Evolutionary conservation across 2,888 invertebrate genomes (phyloP).

Genomic region (Aricia artaxerxes): DNA sequence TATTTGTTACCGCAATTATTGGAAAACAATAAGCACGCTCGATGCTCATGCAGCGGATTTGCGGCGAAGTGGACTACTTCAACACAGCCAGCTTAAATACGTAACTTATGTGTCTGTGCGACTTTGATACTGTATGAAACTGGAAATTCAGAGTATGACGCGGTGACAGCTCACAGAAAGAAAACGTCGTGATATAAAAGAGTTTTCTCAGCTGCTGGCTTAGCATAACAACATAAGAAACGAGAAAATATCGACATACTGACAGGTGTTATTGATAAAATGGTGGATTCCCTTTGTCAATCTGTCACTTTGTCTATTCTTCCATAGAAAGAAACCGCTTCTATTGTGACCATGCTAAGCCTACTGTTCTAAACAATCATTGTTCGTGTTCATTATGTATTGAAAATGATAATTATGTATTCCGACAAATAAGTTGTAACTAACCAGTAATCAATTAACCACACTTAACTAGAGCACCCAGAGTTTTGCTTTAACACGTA

Average conservation of each 20-base stretch:
- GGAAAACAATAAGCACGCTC: slow-evolving; percentile 28
- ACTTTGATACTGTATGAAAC: not conserved
- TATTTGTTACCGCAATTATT: slow-evolving; percentile 7
- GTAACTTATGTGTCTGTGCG: slow-evolving; percentile 7
- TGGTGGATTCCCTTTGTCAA: too few relatives aligned
- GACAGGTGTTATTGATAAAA: too few relatives aligned
- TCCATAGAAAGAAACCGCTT: too few relatives aligned
- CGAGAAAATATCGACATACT: too few relatives aligned
- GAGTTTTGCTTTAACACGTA: not conserved
- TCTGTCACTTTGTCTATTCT: too few relatives aligned
- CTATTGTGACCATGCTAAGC: too few relatives aligned
- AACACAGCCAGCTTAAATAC: not conserved
- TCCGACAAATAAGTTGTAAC: not conserved
- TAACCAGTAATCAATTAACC: not conserved
- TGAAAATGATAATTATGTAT: not conserved
- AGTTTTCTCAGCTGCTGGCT: too few relatives aligned
- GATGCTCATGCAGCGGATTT: not conserved
- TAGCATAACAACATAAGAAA: too few relatives aligned
- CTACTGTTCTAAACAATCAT: not conserved
- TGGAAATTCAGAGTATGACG: not conserved
- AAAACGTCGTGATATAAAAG: too few relatives aligned
- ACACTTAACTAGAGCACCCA: not conserved
- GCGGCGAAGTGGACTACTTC: not conserved
- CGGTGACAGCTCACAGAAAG: too few relatives aligned
- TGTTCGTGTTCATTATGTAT: not conserved